Percentiles rank a stretch among this genome's conserved stretches.
Evolutionary conservation across 1,140 invertebrate species (phyloP).

Genomic region (Parasteatoda tepidariorum): DNA sequence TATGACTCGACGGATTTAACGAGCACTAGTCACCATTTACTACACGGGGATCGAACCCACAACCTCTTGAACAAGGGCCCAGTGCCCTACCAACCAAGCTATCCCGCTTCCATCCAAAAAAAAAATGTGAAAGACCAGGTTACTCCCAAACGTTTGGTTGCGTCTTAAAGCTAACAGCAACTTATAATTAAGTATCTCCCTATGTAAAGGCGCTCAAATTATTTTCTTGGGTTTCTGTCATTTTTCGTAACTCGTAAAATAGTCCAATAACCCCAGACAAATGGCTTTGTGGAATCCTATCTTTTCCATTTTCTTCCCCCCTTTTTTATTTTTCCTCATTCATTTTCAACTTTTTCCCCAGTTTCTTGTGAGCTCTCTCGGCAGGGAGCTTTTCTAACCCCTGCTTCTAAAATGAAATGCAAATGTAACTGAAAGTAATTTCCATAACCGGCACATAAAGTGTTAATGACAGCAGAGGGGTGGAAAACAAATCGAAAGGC

Average conservation of each 20-base stretch:
- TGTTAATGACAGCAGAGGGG: slow-evolving; percentile 2
- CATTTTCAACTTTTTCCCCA: too few relatives aligned
- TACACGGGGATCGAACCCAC: too few relatives aligned
- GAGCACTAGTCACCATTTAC: too few relatives aligned
- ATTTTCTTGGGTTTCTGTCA: slow-evolving; percentile 1
- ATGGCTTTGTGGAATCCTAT: slow-evolving; percentile 13
- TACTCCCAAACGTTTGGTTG: too few relatives aligned
- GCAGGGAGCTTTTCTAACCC: too few relatives aligned
- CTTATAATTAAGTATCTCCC: neutral
- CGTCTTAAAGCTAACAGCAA: neutral
- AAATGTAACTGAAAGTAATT: slow-evolving; percentile 12
- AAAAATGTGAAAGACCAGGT: too few relatives aligned
- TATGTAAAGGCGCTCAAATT: slow-evolving; percentile 4
- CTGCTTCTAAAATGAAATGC: neutral
- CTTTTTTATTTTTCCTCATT: neutral
- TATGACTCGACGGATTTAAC: too few relatives aligned
- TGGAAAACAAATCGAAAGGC: neutral
- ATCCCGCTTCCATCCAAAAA: too few relatives aligned
- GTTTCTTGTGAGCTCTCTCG: neutral
- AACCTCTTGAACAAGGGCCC: too few relatives aligned
- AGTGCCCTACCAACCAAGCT: too few relatives aligned
- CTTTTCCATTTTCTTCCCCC: neutral
- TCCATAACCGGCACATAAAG: slow-evolving; percentile 20
- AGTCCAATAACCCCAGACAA: slow-evolving; percentile 18
- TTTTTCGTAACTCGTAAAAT: slow-evolving; percentile 23